Base-by-base conservation (phyloP, 2,888 invertebrate species). In the Tetranychus piercei region DNA sequence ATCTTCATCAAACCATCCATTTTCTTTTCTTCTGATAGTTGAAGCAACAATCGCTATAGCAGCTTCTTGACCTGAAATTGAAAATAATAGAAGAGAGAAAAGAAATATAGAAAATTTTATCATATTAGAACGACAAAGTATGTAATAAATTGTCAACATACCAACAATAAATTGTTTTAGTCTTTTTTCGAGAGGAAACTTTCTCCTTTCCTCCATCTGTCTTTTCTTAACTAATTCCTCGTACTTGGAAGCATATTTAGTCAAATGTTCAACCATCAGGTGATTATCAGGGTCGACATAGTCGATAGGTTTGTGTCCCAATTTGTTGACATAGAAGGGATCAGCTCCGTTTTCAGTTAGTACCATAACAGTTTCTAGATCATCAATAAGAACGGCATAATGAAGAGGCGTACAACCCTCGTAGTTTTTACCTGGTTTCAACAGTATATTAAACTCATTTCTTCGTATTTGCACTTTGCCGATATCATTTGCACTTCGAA, bases 1-100 rank as follows among this genome's bases (percentile, higher is more conserved):
- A 78, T 93, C 92, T 80, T 91, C 92, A 83, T 94, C 93, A 74
- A 88, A 88, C 92, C 92, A 93, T 45, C 93, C 93, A 85, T 92
- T 93, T 84, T 94, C 92, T 83, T 92, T 93, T 78, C 94, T 85
- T 76, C 93, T 85, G 74, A 94, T 89, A 23, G 76, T 72, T 18
- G 90, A 88, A 72, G 90, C 88, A 9, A 91, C 90, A 72, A 88
- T 87, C 75, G 88, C 87, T 78, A 91, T 90, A 69, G 91, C 88
- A 23, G 87, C 88, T 80, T 89, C 90, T 84, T 94, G 94, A 0
- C 94, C 69, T 69, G 22, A 15, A 55, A 45, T 45, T 20, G 6
- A 67, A 69, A 69, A 20, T 5, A 23, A 23, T 20, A 69, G n/a
- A 0, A 9, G 8, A 8, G 8, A 67, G 1, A 8, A 67, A 18